Evolutionary conservation across 2,888 invertebrate species (phyloP), one percentile per base, ranked within the genome.

Genomic region (Erebia ligea): DNA sequence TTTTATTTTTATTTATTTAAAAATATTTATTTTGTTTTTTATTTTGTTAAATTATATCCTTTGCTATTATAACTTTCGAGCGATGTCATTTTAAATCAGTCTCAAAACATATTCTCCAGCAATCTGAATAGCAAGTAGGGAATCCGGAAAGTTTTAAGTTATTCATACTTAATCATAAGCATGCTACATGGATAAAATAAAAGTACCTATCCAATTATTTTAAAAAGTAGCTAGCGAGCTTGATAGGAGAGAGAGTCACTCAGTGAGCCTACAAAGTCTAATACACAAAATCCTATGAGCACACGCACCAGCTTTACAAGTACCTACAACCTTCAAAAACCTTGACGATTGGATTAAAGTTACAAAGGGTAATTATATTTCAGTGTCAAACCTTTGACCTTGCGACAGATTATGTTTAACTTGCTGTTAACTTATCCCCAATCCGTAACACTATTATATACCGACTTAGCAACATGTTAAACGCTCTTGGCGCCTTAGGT

Each of bases 101-200:
- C 21, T 21, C 13, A 5, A 21, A 13, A 21, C 10, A 25, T 11
- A 21, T 11, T 56, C 21, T 15, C 13, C 2, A 57, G 13, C 25
- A 57, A 57, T 57, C 56, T 19, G 56, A 57, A 57, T 57, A 57
- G 21, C 10, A 25, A 57, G 19, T 19, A 13, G 56, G 21, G 21
- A 25, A 11, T 19, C 9, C 56, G 11, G 21, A 25, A 56, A 21
- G 13, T 25, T 56, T 19, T 57, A 57, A 57, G 11, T 21, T 57
- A 25, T 57, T 57, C 56, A 57, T 57, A n/a, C n/a, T n/a, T n/a
- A 57, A 57, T 45, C 11, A 45, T 45, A 45, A 11, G 21, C 19
- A 6, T 56, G 19, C 4, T 56, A 56, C 56, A 56, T 10, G 56
- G 56, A 21, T 21, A 56, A 56, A 56, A 56, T 21, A 17, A n/a